These are phyloP conservation scores for Stichopus horrens DNA, from an alignment of 53 echinoderm and acorn worm species.

Conservation along the genomic window DNA sequence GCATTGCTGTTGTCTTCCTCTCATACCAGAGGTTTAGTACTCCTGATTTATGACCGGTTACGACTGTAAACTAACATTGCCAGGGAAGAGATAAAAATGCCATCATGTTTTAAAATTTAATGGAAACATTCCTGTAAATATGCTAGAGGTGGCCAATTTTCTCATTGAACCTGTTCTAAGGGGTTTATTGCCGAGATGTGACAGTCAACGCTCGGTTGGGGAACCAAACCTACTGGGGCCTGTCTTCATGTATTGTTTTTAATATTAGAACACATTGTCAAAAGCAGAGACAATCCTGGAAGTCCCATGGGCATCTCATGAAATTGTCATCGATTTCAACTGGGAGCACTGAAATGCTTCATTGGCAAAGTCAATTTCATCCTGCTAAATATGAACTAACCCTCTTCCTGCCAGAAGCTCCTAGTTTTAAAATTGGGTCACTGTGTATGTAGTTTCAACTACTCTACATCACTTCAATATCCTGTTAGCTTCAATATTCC, in stretches of 20 bases:
- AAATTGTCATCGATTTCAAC: too few species aligned
- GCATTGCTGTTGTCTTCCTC: background rate
- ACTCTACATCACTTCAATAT: too few species aligned
- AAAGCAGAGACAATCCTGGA: too few species aligned
- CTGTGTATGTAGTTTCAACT: background rate
- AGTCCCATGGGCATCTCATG: too few species aligned
- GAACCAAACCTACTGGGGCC: too few species aligned
- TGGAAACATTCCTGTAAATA: constrained; percentile 29
- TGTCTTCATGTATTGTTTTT: too few species aligned
- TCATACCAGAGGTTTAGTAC: background rate
- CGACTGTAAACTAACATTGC: constrained; percentile 8
- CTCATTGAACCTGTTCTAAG: background rate
- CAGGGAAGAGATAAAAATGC: constrained; percentile 1
- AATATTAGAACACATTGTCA: too few species aligned
- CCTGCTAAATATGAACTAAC: too few species aligned
- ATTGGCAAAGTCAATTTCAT: background rate
- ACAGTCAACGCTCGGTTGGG: background rate
- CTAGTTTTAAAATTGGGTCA: background rate
- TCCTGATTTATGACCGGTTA: constrained; percentile 16
- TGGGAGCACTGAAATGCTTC: constrained; percentile 26
- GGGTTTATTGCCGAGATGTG: background rate
- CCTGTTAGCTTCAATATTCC: too few species aligned
- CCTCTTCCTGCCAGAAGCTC: too few species aligned
- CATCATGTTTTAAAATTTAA: constrained; percentile 15
- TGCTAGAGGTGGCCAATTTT: background rate